These are phyloP conservation scores for Sycophila sp. DNA, from an alignment of 1,140 invertebrate genomes.

Conservation along the genomic window DNA sequence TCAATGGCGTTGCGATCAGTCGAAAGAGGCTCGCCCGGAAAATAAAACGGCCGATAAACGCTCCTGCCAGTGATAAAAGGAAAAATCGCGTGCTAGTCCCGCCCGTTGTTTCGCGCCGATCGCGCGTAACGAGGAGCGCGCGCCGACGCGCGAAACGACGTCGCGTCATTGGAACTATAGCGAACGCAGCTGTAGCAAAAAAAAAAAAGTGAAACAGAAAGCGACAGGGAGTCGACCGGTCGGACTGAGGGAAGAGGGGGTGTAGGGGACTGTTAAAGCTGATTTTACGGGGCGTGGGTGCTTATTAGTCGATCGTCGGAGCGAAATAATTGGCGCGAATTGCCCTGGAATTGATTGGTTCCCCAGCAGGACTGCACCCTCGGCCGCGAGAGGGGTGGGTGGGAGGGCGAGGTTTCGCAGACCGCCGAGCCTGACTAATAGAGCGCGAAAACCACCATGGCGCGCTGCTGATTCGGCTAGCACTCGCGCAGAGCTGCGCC, in stretches of 20 bases:
- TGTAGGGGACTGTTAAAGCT: slow-evolving; percentile 2
- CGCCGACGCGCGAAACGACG: no score
- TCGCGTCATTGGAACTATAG: no score
- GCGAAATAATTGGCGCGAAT: slow-evolving; percentile 28
- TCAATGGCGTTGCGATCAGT: no score
- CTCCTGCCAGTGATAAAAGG: neutral
- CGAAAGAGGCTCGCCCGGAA: no score
- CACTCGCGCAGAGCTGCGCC: no score
- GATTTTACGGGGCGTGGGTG: slow-evolving; percentile 1
- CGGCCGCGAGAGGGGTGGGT: neutral
- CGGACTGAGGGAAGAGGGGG: no score
- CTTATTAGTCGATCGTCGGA: slow-evolving; percentile 21
- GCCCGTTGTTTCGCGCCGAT: neutral
- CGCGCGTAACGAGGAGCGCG: neutral
- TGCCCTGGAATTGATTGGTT: slow-evolving; percentile 22
- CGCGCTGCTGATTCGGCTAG: slow-evolving; percentile 33
- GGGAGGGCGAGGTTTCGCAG: no score
- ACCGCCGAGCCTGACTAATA: slow-evolving; percentile 16
- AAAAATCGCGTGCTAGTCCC: no score
- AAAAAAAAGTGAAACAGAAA: neutral
- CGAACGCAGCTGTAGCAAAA: no score
- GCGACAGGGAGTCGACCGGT: neutral
- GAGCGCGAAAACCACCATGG: slow-evolving; percentile 34
- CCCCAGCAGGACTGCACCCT: neutral
- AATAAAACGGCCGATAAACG: no score